These are phyloP conservation scores for Ariolimax columbianus DNA, from an alignment of 2,888 invertebrate genomes.

Conservation along the genomic window DNA sequence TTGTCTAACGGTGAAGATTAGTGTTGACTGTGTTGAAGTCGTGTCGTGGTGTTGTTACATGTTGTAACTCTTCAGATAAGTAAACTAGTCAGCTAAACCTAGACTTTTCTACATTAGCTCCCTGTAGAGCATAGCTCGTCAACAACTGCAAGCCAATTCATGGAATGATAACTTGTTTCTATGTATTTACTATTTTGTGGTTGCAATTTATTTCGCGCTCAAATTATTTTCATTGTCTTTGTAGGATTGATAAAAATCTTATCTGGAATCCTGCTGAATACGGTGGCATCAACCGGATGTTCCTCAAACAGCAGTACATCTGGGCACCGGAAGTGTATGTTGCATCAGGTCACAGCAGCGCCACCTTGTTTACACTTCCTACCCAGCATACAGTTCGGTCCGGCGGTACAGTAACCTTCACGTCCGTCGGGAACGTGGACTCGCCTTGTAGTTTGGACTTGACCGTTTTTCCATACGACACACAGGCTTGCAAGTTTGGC, in stretches of 20 bases:
- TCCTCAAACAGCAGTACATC: slow-evolving; percentile 18
- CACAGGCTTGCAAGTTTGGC: slow-evolving; percentile 13
- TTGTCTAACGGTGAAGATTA: no score
- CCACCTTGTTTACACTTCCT: neutral
- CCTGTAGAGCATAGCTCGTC: no score
- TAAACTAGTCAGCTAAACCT: no score
- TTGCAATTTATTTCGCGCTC: no score
- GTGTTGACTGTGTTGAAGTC: no score
- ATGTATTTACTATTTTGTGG: no score
- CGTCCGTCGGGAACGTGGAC: neutral
- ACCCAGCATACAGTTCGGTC: slow-evolving; percentile 21
- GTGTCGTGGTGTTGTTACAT: no score
- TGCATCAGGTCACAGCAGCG: neutral
- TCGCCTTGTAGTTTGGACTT: slow-evolving; percentile 44
- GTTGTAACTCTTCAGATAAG: no score
- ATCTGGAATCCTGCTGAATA: slow-evolving; percentile 29
- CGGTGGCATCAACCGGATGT: slow-evolving; percentile 25
- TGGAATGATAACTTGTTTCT: no score
- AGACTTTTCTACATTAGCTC: no score
- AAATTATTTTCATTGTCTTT: neutral
- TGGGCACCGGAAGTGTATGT: slow-evolving; percentile 31
- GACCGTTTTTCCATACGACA: slow-evolving; percentile 47
- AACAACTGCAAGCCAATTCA: no score
- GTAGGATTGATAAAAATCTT: slow-evolving; percentile 32
- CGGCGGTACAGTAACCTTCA: slow-evolving; percentile 23